phyloP scores from a whole-genome alignment of 1,140 invertebrate species.

The Cherax quadricarinatus region DNA sequence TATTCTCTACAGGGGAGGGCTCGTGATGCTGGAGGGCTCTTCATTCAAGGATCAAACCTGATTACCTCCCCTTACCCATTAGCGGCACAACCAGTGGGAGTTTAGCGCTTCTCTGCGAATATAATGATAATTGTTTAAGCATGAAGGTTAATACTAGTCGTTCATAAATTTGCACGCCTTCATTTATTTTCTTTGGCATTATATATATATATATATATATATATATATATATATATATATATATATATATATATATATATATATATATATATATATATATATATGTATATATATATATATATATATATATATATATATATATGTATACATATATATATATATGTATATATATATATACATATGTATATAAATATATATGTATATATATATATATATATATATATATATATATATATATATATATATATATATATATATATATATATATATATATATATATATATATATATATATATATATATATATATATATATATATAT shows the following conservation, averaged over 20 bases:
- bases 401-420: conserved; percentile 15
- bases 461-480: conserved; percentile 1
- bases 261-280: conserved; percentile 3
- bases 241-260: not conserved
- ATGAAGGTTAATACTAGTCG: too few relatives aligned
- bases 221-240: too few relatives aligned
- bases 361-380: conserved; percentile 18
- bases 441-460: not conserved
- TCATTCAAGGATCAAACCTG: too few relatives aligned
- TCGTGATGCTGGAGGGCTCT: too few relatives aligned
- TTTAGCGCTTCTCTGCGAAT: too few relatives aligned
- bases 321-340: conserved; percentile 21
- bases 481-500: not conserved
- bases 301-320: not conserved
- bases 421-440: not conserved
- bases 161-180: too few relatives aligned
- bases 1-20: too few relatives aligned
- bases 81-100: too few relatives aligned
- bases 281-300: conserved; percentile 34
- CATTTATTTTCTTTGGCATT: too few relatives aligned
- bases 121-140: too few relatives aligned
- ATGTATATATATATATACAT: conserved; percentile 1
- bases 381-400: conserved; percentile 1
- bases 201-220: too few relatives aligned
- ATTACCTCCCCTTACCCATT: too few relatives aligned